Percentiles rank a stretch among this genome's conserved stretches.
Conservation (phyloP, 2,797 vertebrate genomes). For the Aldrovandia affinis region DNA sequence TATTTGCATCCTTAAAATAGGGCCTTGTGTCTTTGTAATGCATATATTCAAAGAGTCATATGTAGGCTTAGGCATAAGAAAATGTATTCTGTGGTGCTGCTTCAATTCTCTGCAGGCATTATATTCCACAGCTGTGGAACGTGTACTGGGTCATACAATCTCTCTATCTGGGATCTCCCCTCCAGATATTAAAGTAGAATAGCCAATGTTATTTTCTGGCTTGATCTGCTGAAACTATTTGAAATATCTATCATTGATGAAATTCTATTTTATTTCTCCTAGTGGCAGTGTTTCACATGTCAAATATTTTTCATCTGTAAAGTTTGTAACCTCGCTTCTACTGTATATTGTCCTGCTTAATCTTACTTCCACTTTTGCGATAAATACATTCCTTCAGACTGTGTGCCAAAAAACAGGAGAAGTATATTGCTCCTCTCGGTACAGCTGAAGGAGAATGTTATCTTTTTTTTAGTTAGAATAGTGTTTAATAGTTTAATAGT, state of each 20-base stretch:
- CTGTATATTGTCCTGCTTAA: background rate
- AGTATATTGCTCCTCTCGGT: background rate
- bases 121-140: background rate
- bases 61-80: background rate
- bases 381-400: background rate
- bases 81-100: background rate
- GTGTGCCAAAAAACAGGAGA: background rate
- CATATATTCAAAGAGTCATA: background rate
- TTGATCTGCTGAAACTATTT: background rate
- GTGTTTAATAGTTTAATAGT: slow-evolving; percentile 38
- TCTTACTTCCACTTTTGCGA: background rate
- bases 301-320: background rate
- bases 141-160: background rate
- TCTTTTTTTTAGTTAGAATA: background rate
- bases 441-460: background rate
- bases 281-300: background rate
- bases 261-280: background rate
- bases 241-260: background rate
- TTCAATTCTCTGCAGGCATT: background rate
- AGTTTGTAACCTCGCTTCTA: background rate
- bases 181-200: background rate
- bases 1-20: background rate
- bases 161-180: background rate
- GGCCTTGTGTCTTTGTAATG: background rate
- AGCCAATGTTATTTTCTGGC: background rate